Evolutionary conservation across 2,797 vertebrate species (phyloP).

Genomic region (Buceros bicornis): DNA sequence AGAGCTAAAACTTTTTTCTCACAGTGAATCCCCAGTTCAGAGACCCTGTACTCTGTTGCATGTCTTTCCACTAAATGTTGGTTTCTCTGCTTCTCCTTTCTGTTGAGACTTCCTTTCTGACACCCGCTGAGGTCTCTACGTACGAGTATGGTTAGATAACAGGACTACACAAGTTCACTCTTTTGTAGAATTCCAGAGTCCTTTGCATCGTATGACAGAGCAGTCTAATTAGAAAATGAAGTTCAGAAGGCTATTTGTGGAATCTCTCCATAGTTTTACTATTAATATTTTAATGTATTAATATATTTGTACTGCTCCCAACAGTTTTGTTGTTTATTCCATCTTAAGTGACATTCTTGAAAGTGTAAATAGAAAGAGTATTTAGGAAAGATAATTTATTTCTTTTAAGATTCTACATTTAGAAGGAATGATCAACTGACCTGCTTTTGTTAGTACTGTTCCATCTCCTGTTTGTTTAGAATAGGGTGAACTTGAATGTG

Average conservation of each 20-base stretch:
- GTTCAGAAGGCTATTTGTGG: not conserved
- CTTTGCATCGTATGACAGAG: not conserved
- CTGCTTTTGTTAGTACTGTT: slow-evolving; percentile 74
- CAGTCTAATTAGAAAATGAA: not conserved
- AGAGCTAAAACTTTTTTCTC: not conserved
- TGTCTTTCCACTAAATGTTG: not conserved
- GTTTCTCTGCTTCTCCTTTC: slow-evolving; percentile 7
- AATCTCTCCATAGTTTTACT: not conserved
- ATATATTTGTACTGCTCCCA: not conserved
- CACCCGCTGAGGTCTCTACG: not conserved
- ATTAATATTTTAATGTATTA: not conserved
- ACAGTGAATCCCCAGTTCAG: not conserved
- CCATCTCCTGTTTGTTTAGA: slow-evolving; percentile 77
- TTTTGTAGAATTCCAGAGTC: not conserved
- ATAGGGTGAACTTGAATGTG: accelerated
- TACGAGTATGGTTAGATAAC: not conserved
- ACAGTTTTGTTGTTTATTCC: not conserved
- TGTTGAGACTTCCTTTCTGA: slow-evolving; percentile 5
- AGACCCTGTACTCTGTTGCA: not conserved
- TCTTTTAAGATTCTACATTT: not conserved
- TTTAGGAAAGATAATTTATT: not conserved
- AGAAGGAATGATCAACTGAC: slow-evolving; percentile 66
- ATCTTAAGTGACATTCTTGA: not conserved
- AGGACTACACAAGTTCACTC: not conserved
- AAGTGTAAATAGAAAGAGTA: not conserved